phyloP scores from a whole-genome alignment of 2,888 invertebrate species.

The Acleris literana region DNA sequence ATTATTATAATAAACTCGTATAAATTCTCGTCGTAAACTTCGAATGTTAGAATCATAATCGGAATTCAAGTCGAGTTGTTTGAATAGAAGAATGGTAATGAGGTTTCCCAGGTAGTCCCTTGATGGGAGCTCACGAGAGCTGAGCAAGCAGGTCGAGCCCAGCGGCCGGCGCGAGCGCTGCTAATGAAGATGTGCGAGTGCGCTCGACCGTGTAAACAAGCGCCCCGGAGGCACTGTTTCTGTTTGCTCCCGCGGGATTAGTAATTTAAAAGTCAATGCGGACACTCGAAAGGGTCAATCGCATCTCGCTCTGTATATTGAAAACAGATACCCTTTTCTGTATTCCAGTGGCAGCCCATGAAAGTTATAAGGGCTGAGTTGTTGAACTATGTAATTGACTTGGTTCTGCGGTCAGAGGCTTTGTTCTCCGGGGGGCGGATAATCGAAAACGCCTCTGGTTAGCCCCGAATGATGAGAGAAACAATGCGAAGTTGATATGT shows the following conservation, averaged over 20 bases:
- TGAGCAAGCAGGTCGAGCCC: constrained; percentile 67
- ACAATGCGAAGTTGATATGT: constrained; percentile 82
- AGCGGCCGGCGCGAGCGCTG: constrained; percentile 45
- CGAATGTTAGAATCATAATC: constrained; percentile 35
- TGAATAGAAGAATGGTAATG: constrained; percentile 52
- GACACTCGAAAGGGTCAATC: constrained; percentile 83
- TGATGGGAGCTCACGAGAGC: constrained; percentile 57
- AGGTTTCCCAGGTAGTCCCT: constrained; percentile 50
- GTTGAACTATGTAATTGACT: constrained; percentile 84
- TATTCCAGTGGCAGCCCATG: constrained; percentile 81
- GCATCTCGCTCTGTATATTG: constrained; percentile 77
- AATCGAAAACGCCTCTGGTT: constrained; percentile 83
- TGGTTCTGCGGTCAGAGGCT: constrained; percentile 80
- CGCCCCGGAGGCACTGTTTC: constrained; percentile 69
- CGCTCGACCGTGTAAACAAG: constrained; percentile 78
- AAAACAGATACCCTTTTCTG: constrained; percentile 83
- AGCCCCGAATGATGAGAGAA: constrained; percentile 77
- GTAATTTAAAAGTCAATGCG: constrained; percentile 84
- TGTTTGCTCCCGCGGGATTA: constrained; percentile 81
- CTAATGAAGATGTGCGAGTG: constrained; percentile 81
- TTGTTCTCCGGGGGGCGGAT: constrained; percentile 79
- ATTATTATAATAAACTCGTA: constrained; percentile 41
- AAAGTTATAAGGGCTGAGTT: constrained; percentile 84
- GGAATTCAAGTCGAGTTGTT: constrained; percentile 53
- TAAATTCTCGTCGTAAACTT: constrained; percentile 39